These are phyloP conservation scores for Lampropteryx suffumata DNA, from an alignment of 2,888 invertebrate species.

Conservation along the genomic window DNA sequence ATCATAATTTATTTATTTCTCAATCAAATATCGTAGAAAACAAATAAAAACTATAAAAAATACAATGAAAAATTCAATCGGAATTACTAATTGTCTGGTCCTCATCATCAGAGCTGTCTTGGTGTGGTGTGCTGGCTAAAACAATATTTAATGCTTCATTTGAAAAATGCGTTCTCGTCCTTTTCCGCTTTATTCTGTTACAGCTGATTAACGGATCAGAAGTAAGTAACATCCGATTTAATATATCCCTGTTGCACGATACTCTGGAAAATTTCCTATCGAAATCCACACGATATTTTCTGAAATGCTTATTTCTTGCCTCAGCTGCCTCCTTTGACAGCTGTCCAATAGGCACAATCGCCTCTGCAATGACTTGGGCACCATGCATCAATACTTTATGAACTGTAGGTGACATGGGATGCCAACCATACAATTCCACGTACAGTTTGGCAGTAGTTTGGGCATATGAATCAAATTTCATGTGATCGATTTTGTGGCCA, in stretches of 20 bases:
- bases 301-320: background rate
- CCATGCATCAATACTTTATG: background rate
- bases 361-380: background rate
- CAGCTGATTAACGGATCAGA: too few relatives aligned
- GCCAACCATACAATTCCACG: background rate
- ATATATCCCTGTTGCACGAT: background rate
- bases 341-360: background rate
- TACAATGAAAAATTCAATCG: too few relatives aligned
- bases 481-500: background rate
- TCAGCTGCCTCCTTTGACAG: background rate
- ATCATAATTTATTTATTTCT: too few relatives aligned
- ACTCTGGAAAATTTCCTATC: background rate
- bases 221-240: background rate
- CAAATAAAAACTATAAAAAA: too few relatives aligned
- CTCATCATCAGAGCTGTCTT: too few relatives aligned
- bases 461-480: too few relatives aligned
- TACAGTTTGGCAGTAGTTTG: background rate
- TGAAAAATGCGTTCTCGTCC: too few relatives aligned
- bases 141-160: too few relatives aligned
- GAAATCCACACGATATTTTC: background rate
- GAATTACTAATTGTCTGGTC: too few relatives aligned
- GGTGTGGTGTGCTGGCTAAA: too few relatives aligned
- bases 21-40: too few relatives aligned
- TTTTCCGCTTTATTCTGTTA: too few relatives aligned
- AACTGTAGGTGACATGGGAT: background rate